Evolutionary conservation across 2,888 invertebrate species (phyloP).

Genomic region (Lymantria dispar): DNA sequence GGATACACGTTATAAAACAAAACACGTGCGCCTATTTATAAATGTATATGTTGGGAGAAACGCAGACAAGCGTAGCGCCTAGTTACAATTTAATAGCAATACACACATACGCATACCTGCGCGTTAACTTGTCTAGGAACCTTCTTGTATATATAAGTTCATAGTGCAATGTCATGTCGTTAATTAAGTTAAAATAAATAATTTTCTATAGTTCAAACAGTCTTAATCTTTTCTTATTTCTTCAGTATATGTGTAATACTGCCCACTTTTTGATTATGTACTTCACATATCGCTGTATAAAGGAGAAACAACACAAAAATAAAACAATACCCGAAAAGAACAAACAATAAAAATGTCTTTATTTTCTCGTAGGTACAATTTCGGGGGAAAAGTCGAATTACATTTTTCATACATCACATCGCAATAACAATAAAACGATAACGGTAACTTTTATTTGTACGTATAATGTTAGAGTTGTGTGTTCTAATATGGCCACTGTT

Average conservation of each 20-base stretch:
- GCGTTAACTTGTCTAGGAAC: no score
- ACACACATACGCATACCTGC: no score
- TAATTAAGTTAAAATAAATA: no score
- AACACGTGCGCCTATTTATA: no score
- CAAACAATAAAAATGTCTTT: slow-evolving; percentile 32
- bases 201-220: no score
- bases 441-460: slow-evolving; percentile 31
- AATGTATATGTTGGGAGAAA: no score
- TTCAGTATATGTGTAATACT: slow-evolving; percentile 7
- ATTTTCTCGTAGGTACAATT: slow-evolving; percentile 38
- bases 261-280: slow-evolving; percentile 11
- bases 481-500: slow-evolving; percentile 19
- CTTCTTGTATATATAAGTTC: no score
- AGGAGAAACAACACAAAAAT: slow-evolving; percentile 9
- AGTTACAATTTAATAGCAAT: no score
- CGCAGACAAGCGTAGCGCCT: no score
- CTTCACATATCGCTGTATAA: slow-evolving; percentile 2
- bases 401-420: slow-evolving; percentile 40
- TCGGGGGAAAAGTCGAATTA: slow-evolving; percentile 30
- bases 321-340: slow-evolving; percentile 22
- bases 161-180: no score
- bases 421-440: slow-evolving; percentile 40
- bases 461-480: slow-evolving; percentile 20
- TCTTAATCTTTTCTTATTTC: no score
- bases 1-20: no score